Evolutionary conservation across 2,113 vertebrate genomes (phyloP).

Genomic region (Plectropomus leopardus): DNA sequence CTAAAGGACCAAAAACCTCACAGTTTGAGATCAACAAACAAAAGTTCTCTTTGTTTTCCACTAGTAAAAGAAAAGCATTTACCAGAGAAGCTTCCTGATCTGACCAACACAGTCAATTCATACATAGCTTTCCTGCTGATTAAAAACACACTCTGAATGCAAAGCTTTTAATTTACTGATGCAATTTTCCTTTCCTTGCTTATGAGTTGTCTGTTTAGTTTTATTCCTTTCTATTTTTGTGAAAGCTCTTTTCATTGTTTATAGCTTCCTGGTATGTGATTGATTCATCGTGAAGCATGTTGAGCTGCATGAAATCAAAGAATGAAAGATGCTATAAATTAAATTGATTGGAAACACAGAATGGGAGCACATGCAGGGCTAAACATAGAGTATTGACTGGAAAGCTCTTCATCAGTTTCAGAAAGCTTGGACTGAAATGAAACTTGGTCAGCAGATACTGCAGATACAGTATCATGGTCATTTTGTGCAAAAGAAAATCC

Average conservation of each 20-base stretch:
- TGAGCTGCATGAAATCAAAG: not conserved
- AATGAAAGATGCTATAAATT: not conserved
- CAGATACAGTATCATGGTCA: not conserved
- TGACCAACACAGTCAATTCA: not conserved
- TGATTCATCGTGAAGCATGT: not conserved
- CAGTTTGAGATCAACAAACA: constrained; percentile 19
- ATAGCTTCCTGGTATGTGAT: not conserved
- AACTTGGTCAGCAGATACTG: not conserved
- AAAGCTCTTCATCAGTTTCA: not conserved
- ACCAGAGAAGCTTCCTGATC: constrained; percentile 1
- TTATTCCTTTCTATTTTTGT: not conserved
- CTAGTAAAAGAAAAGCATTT: not conserved
- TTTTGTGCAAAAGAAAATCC: not conserved
- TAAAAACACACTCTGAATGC: not conserved
- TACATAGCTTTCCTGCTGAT: not conserved
- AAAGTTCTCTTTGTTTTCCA: constrained; percentile 42
- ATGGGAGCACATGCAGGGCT: not conserved
- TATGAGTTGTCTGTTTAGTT: not conserved
- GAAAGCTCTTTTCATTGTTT: not conserved
- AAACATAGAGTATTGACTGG: not conserved
- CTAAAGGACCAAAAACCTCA: not conserved
- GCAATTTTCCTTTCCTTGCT: not conserved
- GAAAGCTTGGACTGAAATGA: not conserved
- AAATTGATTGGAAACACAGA: not conserved
- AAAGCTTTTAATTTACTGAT: not conserved